Percentiles rank a stretch among this genome's conserved stretches.
Evolutionary conservation across 2,113 vertebrate genomes (phyloP).

Genomic region (Alethe diademata): DNA sequence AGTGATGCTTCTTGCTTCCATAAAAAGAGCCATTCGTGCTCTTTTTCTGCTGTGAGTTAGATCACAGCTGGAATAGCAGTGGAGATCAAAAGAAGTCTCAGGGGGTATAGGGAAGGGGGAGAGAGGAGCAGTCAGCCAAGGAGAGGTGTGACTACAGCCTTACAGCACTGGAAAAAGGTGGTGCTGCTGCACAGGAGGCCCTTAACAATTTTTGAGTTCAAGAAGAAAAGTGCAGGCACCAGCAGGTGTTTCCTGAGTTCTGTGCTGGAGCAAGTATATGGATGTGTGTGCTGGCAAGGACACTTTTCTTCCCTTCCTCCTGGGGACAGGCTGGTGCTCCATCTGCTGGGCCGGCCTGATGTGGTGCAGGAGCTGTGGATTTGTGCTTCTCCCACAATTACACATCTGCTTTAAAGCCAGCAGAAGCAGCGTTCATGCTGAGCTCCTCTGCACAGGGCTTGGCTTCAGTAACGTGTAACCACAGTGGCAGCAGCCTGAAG

Average conservation of each 20-base stretch:
- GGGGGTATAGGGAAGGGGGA: not conserved
- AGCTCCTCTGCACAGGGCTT: not conserved
- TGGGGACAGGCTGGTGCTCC: not conserved
- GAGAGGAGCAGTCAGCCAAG: not conserved
- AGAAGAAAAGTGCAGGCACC: not conserved
- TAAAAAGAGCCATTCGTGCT: not conserved
- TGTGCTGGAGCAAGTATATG: not conserved
- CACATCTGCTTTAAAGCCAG: not conserved
- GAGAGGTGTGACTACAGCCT: not conserved
- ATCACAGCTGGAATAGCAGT: not conserved
- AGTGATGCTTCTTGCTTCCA: not conserved
- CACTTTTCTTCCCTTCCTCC: not conserved
- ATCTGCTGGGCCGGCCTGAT: not conserved
- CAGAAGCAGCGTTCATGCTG: not conserved
- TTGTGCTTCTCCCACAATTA: not conserved
- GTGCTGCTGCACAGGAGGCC: not conserved
- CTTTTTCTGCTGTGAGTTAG: not conserved
- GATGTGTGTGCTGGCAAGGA: fast-evolving
- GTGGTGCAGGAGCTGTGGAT: fast-evolving
- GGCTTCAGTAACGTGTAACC: not conserved
- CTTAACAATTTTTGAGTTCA: not conserved
- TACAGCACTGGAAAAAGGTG: not conserved
- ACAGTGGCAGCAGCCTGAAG: not conserved
- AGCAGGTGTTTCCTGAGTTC: not conserved
- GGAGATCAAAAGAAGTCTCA: not conserved